Evolutionary conservation across 2,113 vertebrate genomes (phyloP), one percentile per base, ranked within the genome.

Genomic region (Columbina picui): DNA sequence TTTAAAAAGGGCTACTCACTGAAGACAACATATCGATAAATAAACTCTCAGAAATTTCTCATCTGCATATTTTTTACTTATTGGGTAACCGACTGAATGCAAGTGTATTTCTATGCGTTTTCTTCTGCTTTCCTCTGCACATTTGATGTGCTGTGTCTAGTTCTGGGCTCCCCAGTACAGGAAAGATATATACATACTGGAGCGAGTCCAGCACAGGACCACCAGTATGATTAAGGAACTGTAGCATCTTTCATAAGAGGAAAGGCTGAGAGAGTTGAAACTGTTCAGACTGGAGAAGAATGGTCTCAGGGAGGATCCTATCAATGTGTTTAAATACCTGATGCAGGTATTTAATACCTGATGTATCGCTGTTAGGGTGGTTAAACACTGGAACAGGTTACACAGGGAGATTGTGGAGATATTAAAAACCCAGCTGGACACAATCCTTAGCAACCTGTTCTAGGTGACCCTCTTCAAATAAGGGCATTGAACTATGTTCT

Each of bases 181-280:
- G 36, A 71, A 43, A 8, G 45, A 4, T 3, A 6, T 10, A 10
- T 64, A 38, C 1, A 0, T 64, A 18, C 30, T 25, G 9, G 15
- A 73, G 13, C 1, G 1, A 57, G 36, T 65, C 52, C 73, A 71
- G 20, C 9, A 21, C 15, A 38, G 25, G 59, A 43, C 13, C 15
- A 38, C 22, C 55, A 20, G 55, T 39, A 30, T 19, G 20, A 34
- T 56, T 53, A 34, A 17, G 25, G n/a, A 20, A 41, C 8, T 49
- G 25, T 9, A 52, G 27, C 39, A 34, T 53, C 45, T 39, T 83
- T 52, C 11, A 4, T 41, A 25, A 55, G 49, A 56, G 38, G 23
- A 20, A 45, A 34, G 21, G 6, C 23, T 55, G 20, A 68, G 19
- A 47, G 20, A 47, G 10, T 14, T 60, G 55, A 8, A 68, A 34